Base-by-base conservation (phyloP, 1,140 invertebrate species). In the Hyposmocoma kahamanoa region DNA sequence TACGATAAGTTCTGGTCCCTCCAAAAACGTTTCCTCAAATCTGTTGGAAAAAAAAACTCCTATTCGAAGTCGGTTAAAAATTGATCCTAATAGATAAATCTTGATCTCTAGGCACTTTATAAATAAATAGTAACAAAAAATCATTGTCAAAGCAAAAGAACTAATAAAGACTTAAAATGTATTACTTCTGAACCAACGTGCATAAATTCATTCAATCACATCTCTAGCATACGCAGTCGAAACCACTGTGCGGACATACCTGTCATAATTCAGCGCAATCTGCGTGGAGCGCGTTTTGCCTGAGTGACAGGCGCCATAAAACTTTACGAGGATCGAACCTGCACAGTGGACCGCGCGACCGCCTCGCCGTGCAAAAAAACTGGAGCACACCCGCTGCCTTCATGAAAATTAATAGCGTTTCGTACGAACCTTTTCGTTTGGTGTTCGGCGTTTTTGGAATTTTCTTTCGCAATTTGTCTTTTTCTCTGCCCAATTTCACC, bases 361-460 rank as follows among this genome's bases (percentile, higher is more conserved):
- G 30, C 32, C 47, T 45, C 39, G 13, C 20, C 46, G 30, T 32
- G 53, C 63, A 76, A 76, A 79, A 41, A 79, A 77, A 80, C 61
- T 80, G 62, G 76, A 80, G 72, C 75, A 79, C 50, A 48, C 50
- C 52, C 49, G 41, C 47, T 48, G 17, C 32, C 43, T 73, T 80
- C 77, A 81, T 81, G 74, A 81, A 81, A 76, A 78, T 81, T 78
- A 72, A 78, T 81, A 67, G 64, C 53, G 49, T 64, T 72, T 74
- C 69, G 62, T 55, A 49, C 53, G 66, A 77, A 77, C 45, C 57
- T 44, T 50, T 59, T 59, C 56, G 64, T 66, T 61, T 51, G 43
- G 47, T 61, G 61, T 58, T 47, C 36, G 36, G 22, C 44, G 11
- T 64, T 69, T 70, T 62, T 49, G 56, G 61, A 64, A 70, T 69